Evolutionary conservation across 2,888 invertebrate genomes (phyloP).

Genomic region (Synanthedon vespiformis): DNA sequence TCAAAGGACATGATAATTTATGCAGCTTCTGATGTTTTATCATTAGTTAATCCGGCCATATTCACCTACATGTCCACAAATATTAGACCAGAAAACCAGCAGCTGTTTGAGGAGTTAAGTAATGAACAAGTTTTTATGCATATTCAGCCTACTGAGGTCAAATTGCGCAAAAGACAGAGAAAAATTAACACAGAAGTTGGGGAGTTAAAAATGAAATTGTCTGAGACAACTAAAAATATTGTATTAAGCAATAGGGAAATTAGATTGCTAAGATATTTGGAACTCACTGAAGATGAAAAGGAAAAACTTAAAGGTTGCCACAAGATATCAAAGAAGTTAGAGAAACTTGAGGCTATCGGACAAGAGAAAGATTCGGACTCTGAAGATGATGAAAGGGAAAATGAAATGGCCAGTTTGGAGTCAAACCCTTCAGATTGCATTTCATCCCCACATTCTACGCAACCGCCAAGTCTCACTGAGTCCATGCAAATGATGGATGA

Average conservation of each 20-base stretch:
- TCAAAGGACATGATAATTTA: constrained; percentile 92
- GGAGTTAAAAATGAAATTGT: constrained; percentile 85
- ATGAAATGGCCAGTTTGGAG: constrained; percentile 85
- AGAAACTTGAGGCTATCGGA: constrained; percentile 85
- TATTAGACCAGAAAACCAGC: constrained; percentile 78
- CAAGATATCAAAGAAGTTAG: constrained; percentile 92
- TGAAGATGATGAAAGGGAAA: constrained; percentile 78
- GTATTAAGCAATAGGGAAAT: constrained; percentile 94
- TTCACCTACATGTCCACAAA: constrained; percentile 77
- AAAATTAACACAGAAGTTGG: constrained; percentile 92
- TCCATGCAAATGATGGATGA: constrained; percentile 92
- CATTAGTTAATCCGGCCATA: constrained; percentile 87
- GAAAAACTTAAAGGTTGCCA: constrained; percentile 91
- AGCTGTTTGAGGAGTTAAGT: constrained; percentile 84
- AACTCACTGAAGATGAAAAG: constrained; percentile 91
- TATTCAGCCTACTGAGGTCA: constrained; percentile 87
- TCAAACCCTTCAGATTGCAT: constrained; percentile 83
- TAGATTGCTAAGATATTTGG: constrained; percentile 86
- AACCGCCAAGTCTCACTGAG: constrained; percentile 86
- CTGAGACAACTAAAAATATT: constrained; percentile 85
- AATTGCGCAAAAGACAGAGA: constrained; percentile 87
- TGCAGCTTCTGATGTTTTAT: constrained; percentile 89
- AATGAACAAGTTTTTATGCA: constrained; percentile 89
- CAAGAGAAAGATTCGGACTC: constrained; percentile 84
- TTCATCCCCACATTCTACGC: constrained; percentile 80